Evolutionary conservation across 1,140 invertebrate species (phyloP), one percentile per base, ranked within the genome.

Genomic region (Philopotamus ludificatus): DNA sequence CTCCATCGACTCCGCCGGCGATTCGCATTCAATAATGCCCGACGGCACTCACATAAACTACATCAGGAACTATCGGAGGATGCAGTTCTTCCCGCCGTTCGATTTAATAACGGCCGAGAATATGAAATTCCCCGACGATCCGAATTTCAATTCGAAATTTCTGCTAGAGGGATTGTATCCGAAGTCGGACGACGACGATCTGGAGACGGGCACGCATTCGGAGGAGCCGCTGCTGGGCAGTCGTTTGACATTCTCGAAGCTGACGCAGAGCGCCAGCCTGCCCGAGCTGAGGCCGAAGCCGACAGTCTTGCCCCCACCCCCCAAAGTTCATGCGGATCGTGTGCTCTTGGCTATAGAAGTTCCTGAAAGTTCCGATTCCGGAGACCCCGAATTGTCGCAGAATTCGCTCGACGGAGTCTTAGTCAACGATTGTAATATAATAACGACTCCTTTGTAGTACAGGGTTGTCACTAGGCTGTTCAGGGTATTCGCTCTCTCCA

Each of bases 21-120:
- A 73, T 63, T 81, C 79, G 26, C 77, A 76, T 1, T 62, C 75
- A 1, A 72, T 83, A 85, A 66, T 83, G 85, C 67, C 74, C 76
- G 2, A 74, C 76, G 3, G 78, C 80, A 28, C 79, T 80, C 1
- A 67, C 71, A 9, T 65, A 49, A 64, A 73, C 16, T 63, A 68
- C 61, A 50, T 72, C 50, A 10, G 69, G 70, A 18, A 59, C 68
- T 34, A 71, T 72, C 54, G 72, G 80, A 55, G 70, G 79, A 15
- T 71, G 73, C 1, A 74, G 74, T 65, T 71, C 76, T 16, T 71
- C 71, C 49, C 74, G 75, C 49, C 69, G 75, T 53, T 57, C 65
- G 21, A 65, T 54, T 25, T 57, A 57, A 9, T 55, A 23, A 8
- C 65, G 41, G 16, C 67, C 39, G 42, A 65, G 41, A 54, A 45